Base-by-base conservation (phyloP, 53 echinoderm and acorn worm species). In the Luidia sarsii region DNA sequence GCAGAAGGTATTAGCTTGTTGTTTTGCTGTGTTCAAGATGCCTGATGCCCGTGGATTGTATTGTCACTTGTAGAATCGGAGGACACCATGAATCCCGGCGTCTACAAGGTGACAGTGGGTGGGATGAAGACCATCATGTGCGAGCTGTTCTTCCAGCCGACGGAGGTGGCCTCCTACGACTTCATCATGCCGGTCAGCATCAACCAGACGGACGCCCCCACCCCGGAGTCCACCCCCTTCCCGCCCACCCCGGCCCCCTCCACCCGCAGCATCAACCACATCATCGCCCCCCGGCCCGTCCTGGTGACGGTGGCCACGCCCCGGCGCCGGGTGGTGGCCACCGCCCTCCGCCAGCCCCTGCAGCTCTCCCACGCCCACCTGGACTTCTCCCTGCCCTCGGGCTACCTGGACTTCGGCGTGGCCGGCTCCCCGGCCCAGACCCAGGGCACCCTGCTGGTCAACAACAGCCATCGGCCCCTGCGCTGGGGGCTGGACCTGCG, bases 171-270 rank as follows among this genome's bases (percentile, higher is more conserved):
- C 33, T 92, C 95, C 36, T 95, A 95, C 49, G 95, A 95, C 86
- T 92, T 95, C 75, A 80, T 82, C 71, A 92, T 95, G 60, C 90
- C 90, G 6, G 95, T 95, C 83, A 87, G 60, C 86, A 95, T 95
- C 90, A 95, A 95, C 84, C 95, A 95, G 80, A 92, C 92, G 0
- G 90, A 95, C 3, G 90, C 95, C 33, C 95, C 95, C 1, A 92
- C 90, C 18, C 95, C 95, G 1, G 90, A 92, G 7, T 86, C 92
- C 38, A 95, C 95, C 29, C 95, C 95, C 22, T 85, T 90, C 82
- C 95, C 95, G n/a, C 95, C 92, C 11, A 95, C 95, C 56, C 95
- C 95, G 4, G 92, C 95, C 43, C 92, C 95, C 7, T 95, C 95
- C 65, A 82, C 90, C 24, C 92, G 90, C 80, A 95, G 95, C 86